These are phyloP conservation scores for Intellagama lesueurii DNA, from an alignment of 2,797 vertebrate species.

Conservation along the genomic window DNA sequence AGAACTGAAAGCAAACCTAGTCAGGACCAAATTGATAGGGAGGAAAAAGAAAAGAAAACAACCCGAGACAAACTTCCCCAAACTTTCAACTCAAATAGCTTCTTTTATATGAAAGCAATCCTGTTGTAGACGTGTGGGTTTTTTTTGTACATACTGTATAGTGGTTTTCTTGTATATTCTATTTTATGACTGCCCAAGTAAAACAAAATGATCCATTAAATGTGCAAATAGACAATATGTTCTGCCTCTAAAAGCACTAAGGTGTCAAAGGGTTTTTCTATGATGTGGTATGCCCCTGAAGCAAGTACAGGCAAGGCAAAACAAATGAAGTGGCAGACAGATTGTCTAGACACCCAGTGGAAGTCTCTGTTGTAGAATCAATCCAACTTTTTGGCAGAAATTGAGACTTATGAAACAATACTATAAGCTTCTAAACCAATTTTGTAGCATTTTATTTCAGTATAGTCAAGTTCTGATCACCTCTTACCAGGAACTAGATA, in stretches of 20 bases:
- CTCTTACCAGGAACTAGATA: neutral
- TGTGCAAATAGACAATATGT: constrained; percentile 37
- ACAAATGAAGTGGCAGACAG: neutral
- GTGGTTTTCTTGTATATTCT: constrained; percentile 32
- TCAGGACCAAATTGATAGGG: constrained; percentile 37
- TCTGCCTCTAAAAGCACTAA: neutral
- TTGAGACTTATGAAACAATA: neutral
- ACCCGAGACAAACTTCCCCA: neutral
- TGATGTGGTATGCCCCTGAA: neutral
- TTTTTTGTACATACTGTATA: constrained; percentile 15
- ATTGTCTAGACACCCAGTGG: neutral
- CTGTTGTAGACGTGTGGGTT: neutral
- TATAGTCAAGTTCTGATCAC: neutral
- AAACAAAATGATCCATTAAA: constrained; percentile 42
- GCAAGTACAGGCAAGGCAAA: neutral
- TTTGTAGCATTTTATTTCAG: neutral
- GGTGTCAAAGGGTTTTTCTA: neutral
- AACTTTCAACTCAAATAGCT: neutral
- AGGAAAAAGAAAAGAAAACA: constrained; percentile 19
- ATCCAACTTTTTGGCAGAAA: neutral
- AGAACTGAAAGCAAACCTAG: constrained; percentile 33
- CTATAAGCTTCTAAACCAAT: neutral
- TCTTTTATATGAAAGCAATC: constrained; percentile 29
- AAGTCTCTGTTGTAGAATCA: neutral
- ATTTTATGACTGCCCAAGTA: constrained; percentile 34